A percentile compares a stretch with the other conserved stretches of the same genome.
phyloP scores from a whole-genome alignment of 2,797 vertebrate species.

The Bucorvus abyssinicus region DNA sequence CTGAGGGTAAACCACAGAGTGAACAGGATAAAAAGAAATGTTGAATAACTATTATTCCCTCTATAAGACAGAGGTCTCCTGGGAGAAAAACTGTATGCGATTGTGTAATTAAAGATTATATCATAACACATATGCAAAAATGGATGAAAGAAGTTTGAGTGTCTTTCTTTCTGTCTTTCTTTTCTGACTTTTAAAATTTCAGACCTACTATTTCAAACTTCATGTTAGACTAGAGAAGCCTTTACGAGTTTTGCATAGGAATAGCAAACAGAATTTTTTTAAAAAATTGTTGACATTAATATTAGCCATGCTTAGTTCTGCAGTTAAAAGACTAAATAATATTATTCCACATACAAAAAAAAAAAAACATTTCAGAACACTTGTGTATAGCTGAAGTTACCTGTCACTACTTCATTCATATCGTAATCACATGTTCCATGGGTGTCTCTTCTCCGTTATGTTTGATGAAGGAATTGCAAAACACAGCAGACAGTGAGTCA shows the following conservation, averaged over 20 bases:
- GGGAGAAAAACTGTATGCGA: background rate
- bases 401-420: background rate
- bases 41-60: background rate
- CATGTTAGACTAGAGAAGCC: background rate
- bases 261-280: background rate
- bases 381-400: background rate
- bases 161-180: background rate
- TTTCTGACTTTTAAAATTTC: background rate
- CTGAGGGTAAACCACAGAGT: constrained; percentile 65
- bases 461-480: background rate
- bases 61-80: background rate
- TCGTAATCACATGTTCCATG: background rate
- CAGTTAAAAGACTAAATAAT: background rate
- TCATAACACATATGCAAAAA: background rate
- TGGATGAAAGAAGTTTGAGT: background rate
- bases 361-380: background rate
- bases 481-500: background rate
- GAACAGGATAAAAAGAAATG: constrained; percentile 60
- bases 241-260: background rate
- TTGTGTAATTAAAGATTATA: constrained; percentile 38
- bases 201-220: background rate
- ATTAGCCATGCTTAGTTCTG: background rate
- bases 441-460: background rate
- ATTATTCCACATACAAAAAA: background rate
- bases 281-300: background rate